Conservation (phyloP, 2,797 vertebrate genomes). For the Lateolabrax maculatus region DNA sequence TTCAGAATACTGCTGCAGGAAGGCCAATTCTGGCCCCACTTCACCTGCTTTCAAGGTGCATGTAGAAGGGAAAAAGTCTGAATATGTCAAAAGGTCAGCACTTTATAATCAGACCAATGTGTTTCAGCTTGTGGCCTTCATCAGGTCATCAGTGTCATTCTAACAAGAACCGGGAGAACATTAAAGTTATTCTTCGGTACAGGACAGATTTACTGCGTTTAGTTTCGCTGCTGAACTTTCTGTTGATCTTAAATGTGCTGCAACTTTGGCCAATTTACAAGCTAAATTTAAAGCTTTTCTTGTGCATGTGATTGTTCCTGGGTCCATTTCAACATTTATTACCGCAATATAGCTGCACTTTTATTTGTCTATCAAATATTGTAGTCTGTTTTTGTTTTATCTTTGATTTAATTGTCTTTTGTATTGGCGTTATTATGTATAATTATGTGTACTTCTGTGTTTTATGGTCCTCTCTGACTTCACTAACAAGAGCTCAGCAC, state of each 20-base stretch:
- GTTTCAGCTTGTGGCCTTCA: neutral
- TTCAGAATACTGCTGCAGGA: neutral
- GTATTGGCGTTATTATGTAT: too few relatives aligned
- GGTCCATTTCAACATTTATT: neutral
- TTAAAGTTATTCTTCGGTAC: too few relatives aligned
- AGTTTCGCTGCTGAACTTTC: neutral
- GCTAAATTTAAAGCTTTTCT: neutral
- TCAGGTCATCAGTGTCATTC: neutral
- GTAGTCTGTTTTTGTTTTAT: neutral
- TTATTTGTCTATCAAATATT: neutral
- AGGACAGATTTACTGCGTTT: neutral
- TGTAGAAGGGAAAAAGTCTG: neutral
- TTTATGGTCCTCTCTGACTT: neutral
- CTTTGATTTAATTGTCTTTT: neutral
- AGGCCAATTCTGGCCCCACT: neutral
- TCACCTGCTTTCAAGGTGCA: neutral
- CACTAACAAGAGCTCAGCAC: slow-evolving; percentile 4
- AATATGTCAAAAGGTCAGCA: neutral
- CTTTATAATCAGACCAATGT: neutral
- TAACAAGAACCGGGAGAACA: neutral
- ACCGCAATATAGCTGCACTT: neutral
- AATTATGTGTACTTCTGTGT: too few relatives aligned
- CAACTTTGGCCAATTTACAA: neutral
- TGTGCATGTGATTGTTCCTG: neutral
- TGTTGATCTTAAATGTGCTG: neutral